These are phyloP conservation scores for Leptinotarsa tumamoca DNA, from an alignment of 2,888 invertebrate genomes.

Conservation along the genomic window DNA sequence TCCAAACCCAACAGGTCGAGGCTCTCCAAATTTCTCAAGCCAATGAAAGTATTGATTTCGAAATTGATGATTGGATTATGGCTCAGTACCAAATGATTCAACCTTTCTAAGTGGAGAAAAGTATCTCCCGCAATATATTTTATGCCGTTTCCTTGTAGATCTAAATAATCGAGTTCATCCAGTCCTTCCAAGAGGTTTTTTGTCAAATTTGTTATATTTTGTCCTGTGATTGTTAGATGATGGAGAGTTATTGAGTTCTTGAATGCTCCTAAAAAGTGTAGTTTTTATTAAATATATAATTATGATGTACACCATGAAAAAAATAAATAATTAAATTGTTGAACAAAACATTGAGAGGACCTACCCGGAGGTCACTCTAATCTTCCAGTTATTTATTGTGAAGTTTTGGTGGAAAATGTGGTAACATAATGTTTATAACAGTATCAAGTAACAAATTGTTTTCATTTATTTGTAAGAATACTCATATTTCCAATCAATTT, in stretches of 20 bases:
- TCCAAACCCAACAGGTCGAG: slow-evolving; percentile 33
- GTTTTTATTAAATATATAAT: no score
- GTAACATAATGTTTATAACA: no score
- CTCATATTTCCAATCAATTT: no score
- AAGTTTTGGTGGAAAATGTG: no score
- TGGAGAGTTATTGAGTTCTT: slow-evolving; percentile 26
- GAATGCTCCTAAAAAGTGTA: slow-evolving; percentile 33
- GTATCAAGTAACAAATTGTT: no score
- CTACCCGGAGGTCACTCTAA: no score
- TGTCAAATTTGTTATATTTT: slow-evolving; percentile 33
- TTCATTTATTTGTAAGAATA: no score
- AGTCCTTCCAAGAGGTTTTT: slow-evolving; percentile 30
- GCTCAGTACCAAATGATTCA: slow-evolving; percentile 34
- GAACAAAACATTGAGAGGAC: no score
- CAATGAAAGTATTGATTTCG: slow-evolving; percentile 27
- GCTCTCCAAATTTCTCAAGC: slow-evolving; percentile 30
- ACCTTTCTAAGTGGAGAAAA: slow-evolving; percentile 30
- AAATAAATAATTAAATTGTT: no score
- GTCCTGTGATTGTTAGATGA: slow-evolving; percentile 37
- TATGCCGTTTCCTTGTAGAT: slow-evolving; percentile 34
- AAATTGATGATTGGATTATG: slow-evolving; percentile 34
- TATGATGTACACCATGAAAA: no score
- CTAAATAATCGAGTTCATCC: slow-evolving; percentile 32
- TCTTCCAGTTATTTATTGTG: no score
- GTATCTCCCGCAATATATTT: slow-evolving; percentile 28